Conservation (phyloP, 2,888 invertebrate species). For the Heteromurus nitidus region DNA sequence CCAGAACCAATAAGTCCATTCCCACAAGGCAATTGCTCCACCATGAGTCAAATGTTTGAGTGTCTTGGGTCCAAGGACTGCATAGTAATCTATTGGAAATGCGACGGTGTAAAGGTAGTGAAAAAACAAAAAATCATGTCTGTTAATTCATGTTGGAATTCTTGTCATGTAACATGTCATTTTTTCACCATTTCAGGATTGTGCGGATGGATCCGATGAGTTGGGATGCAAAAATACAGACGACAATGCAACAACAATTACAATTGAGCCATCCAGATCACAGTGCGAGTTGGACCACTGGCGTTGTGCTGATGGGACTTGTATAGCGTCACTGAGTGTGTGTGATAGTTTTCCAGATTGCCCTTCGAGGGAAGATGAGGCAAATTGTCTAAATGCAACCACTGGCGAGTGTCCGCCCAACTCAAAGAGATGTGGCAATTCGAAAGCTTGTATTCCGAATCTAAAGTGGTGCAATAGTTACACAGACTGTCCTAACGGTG, state of each 20-base stretch:
- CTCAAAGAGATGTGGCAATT: conserved; percentile 80
- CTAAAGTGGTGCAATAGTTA: conserved; percentile 31
- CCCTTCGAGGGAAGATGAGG: conserved; percentile 79
- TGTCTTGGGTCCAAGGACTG: conserved; percentile 80
- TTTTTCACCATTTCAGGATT: conserved; percentile 77
- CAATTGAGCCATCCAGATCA: conserved; percentile 60
- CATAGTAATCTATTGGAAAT: conserved; percentile 79
- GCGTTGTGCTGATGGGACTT: conserved; percentile 78
- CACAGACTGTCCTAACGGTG: conserved; percentile 79
- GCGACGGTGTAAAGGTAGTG: conserved; percentile 82
- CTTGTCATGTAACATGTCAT: background rate
- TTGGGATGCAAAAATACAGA: conserved; percentile 77
- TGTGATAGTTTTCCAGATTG: conserved; percentile 82
- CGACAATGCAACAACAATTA: conserved; percentile 71
- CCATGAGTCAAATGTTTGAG: conserved; percentile 83
- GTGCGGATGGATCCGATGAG: conserved; percentile 86
- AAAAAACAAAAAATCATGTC: conserved; percentile 14
- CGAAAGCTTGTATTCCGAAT: conserved; percentile 79
- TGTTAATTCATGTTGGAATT: background rate
- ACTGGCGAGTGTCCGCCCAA: conserved; percentile 73
- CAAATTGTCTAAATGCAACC: conserved; percentile 76
- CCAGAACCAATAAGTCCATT: conserved; percentile 31
- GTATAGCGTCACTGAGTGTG: conserved; percentile 80
- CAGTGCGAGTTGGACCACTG: conserved; percentile 79
- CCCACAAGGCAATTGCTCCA: conserved; percentile 68